Percentiles rank a stretch among this genome's conserved stretches.
Evolutionary conservation across 2,797 vertebrate genomes (phyloP).

Genomic region (Gymnoscopelus microlampas): DNA sequence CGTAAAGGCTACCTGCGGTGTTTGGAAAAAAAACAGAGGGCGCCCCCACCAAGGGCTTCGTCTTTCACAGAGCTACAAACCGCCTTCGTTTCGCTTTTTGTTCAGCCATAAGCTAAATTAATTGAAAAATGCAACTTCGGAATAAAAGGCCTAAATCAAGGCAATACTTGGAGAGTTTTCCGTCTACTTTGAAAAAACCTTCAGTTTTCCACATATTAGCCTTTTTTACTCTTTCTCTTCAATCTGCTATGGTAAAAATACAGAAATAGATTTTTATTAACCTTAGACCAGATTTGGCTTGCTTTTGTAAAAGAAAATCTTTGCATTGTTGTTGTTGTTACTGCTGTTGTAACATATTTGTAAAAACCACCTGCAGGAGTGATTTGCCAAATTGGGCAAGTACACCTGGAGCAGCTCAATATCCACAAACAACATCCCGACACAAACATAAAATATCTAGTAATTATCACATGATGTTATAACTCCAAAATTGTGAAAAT

Average conservation of each 20-base stretch:
- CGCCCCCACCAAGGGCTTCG: constrained; percentile 78
- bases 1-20: constrained; percentile 88
- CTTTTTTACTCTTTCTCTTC: constrained; percentile 76
- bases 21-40: constrained; percentile 77
- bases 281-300: constrained; percentile 39
- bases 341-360: constrained; percentile 31
- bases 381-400: constrained; percentile 62
- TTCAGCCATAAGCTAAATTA: constrained; percentile 60
- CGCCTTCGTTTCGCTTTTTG: constrained; percentile 53
- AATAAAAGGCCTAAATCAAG: constrained; percentile 90
- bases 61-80: constrained; percentile 80
- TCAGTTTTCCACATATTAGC: constrained; percentile 89
- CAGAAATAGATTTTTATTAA: constrained; percentile 58
- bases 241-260: constrained; percentile 68
- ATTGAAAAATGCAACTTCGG: constrained; percentile 86
- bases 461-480: constrained; percentile 24
- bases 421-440: constrained; percentile 31
- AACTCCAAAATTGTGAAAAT: constrained; percentile 39
- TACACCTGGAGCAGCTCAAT: constrained; percentile 46
- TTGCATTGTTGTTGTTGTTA: constrained; percentile 30
- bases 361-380: constrained; percentile 84
- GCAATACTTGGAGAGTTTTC: constrained; percentile 84
- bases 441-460: constrained; percentile 17
- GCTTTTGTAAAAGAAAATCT: constrained; percentile 12
- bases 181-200: constrained; percentile 87